Percentiles rank a stretch among this genome's conserved stretches.
These are phyloP conservation scores for Sclerodermus sp. DNA, from an alignment of 2,888 invertebrate species.

Conservation along the genomic window DNA sequence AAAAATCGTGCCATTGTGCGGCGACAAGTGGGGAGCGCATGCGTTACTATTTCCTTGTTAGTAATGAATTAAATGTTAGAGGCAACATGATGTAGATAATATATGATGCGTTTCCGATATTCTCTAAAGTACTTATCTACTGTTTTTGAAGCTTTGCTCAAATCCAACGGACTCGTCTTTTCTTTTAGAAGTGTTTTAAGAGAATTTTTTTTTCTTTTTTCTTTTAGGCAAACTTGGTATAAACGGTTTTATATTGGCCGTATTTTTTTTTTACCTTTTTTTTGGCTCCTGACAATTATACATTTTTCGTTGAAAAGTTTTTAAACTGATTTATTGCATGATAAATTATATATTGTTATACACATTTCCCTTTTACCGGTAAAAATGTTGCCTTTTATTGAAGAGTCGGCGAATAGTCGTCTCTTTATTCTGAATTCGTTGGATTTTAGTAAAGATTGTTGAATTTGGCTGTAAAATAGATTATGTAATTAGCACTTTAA, in stretches of 20 bases:
- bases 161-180: conserved; percentile 39
- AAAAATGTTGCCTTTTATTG: too few species aligned
- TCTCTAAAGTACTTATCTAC: conserved; percentile 56
- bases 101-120: conserved; percentile 53
- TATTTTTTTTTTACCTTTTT: conserved; percentile 22
- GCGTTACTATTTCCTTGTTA: conserved; percentile 48
- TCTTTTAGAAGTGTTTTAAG: conserved; percentile 29
- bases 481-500: conserved; percentile 47
- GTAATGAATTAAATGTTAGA: conserved; percentile 49
- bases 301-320: conserved; percentile 17
- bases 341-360: conserved; percentile 19
- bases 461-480: conserved; percentile 56
- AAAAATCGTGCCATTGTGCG: conserved; percentile 52
- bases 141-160: conserved; percentile 52
- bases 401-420: conserved; percentile 1
- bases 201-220: conserved; percentile 17
- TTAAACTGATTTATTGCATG: conserved; percentile 13
- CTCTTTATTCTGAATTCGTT: conserved; percentile 28
- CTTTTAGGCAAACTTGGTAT: conserved; percentile 25
- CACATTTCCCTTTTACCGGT: conserved; percentile 17
- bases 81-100: conserved; percentile 46
- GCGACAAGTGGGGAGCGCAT: conserved; percentile 46
- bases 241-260: conserved; percentile 33
- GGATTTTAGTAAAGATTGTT: conserved; percentile 52
- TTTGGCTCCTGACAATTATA: conserved; percentile 7